Conservation (phyloP, 2,888 invertebrate genomes). For the Lobophora halterata region DNA sequence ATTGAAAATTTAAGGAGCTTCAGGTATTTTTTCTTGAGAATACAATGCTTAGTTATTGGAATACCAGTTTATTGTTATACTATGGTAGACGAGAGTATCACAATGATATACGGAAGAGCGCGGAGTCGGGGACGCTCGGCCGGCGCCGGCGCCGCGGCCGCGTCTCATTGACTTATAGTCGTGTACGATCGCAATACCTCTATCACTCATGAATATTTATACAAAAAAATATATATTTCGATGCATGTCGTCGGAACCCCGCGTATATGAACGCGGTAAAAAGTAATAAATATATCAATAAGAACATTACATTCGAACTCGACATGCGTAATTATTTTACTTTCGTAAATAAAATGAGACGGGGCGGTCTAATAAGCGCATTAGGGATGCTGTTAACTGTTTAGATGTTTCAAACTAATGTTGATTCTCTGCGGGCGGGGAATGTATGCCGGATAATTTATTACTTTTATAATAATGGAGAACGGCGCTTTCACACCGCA, state of each 20-base stretch:
- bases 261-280: slow-evolving; percentile 53
- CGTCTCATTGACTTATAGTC: slow-evolving; percentile 74
- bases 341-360: slow-evolving; percentile 61
- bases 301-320: slow-evolving; percentile 54
- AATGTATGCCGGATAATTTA: slow-evolving; percentile 31
- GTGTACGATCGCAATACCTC: slow-evolving; percentile 75
- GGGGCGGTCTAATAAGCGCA: slow-evolving; percentile 59
- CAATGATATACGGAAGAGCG: slow-evolving; percentile 50
- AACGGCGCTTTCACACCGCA: slow-evolving; percentile 38
- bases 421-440: slow-evolving; percentile 53
- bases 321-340: slow-evolving; percentile 65
- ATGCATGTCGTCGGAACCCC: slow-evolving; percentile 55
- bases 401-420: slow-evolving; percentile 43
- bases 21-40: too few species aligned
- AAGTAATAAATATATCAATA: slow-evolving; percentile 68
- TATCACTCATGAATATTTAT: slow-evolving; percentile 80
- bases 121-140: slow-evolving; percentile 27
- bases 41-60: slow-evolving; percentile 2
- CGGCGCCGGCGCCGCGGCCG: slow-evolving; percentile 47
- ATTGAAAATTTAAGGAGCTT: too few species aligned
- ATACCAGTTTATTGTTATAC: slow-evolving; percentile 5
- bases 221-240: slow-evolving; percentile 63
- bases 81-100: slow-evolving; percentile 33
- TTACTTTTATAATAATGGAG: slow-evolving; percentile 35
- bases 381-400: slow-evolving; percentile 58